Evolutionary conservation across 2,888 invertebrate species (phyloP).

Genomic region (Plebejus argus): DNA sequence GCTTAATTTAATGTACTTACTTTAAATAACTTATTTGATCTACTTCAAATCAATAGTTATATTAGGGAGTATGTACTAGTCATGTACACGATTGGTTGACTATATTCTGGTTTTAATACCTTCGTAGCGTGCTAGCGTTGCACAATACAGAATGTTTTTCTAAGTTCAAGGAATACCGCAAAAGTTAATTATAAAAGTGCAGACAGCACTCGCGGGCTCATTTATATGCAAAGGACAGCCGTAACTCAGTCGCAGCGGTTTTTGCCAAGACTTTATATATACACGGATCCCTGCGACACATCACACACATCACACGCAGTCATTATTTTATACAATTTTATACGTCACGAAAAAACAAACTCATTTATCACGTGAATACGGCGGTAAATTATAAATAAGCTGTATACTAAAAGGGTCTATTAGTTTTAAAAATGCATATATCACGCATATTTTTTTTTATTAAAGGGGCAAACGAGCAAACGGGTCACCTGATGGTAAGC

Average conservation of each 20-base stretch:
- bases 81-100: background rate
- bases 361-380: background rate
- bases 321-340: background rate
- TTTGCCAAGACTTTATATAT: background rate
- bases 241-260: background rate
- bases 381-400: background rate
- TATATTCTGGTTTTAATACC: background rate
- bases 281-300: background rate
- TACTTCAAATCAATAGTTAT: background rate
- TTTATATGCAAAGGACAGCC: slow-evolving; percentile 14
- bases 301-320: background rate
- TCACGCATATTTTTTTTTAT: too few species aligned
- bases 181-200: slow-evolving; percentile 24
- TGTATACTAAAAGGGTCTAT: background rate
- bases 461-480: too few species aligned
- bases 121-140: background rate
- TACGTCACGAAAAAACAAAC: background rate
- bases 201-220: background rate
- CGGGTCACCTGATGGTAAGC: too few species aligned
- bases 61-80: background rate
- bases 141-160: background rate
- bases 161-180: background rate
- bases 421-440: too few species aligned
- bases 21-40: background rate
- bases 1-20: background rate